Evolutionary conservation across 2,113 vertebrate species (phyloP).

Genomic region (Eulemur macaco): DNA sequence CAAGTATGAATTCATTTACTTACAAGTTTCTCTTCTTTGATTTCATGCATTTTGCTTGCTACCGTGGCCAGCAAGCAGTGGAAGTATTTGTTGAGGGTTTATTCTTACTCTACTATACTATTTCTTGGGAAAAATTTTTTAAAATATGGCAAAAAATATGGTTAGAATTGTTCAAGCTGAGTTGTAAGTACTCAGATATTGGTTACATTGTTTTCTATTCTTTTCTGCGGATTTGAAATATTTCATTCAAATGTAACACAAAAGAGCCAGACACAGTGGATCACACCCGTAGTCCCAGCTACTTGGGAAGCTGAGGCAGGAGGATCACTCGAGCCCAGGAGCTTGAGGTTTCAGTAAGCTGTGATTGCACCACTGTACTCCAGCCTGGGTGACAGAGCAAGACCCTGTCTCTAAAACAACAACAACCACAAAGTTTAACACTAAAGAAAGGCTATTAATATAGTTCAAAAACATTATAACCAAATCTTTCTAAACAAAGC

Average conservation of each 20-base stretch:
- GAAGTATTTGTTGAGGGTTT: slow-evolving; percentile 67
- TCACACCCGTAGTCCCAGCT: no score
- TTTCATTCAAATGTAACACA: slow-evolving; percentile 79
- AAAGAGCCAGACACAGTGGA: slow-evolving; percentile 47
- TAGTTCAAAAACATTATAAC: slow-evolving; percentile 81
- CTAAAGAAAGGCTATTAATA: slow-evolving; percentile 78
- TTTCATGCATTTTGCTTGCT: slow-evolving; percentile 82
- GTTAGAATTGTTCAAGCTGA: slow-evolving; percentile 74
- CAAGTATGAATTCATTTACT: background rate
- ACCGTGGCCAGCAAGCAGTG: slow-evolving; percentile 34
- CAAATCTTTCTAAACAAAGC: slow-evolving; percentile 79
- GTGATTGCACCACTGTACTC: no score
- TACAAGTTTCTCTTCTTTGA: background rate
- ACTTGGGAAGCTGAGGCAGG: no score
- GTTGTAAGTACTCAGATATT: background rate
- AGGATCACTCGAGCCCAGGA: no score
- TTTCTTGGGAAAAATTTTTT: background rate
- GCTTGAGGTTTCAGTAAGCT: no score
- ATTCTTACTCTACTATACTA: background rate
- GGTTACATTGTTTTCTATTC: background rate
- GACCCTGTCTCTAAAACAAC: no score
- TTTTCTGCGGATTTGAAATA: slow-evolving; percentile 66
- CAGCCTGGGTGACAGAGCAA: no score
- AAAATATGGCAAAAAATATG: slow-evolving; percentile 81
- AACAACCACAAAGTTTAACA: slow-evolving; percentile 66